Evolutionary conservation across 1,140 invertebrate genomes (phyloP), one percentile per base, ranked within the genome.

Genomic region (Solen grandis): DNA sequence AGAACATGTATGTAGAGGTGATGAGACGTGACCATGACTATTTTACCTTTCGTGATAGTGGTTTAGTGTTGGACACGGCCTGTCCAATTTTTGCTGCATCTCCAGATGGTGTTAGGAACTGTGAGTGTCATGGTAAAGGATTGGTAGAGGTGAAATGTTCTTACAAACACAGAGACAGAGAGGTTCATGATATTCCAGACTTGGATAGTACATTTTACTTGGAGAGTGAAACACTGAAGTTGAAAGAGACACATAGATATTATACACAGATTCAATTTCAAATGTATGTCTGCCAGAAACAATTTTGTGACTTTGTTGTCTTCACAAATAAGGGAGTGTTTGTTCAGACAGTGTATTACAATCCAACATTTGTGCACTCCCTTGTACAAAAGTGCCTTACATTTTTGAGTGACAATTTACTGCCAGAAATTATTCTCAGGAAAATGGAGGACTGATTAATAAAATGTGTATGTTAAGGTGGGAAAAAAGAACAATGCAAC

Each of bases 231-330:
- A 46, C 41, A 46, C 57, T 60, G n/a, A n/a, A 60, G 29, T 3
- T 60, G 14, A 60, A 60, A 3, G 57, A n/a, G 14, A 60, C 14
- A 22, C 57, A 60, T 2, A 60, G 57, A 27, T 60, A 60, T 27
- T 60, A 22, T 8, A 60, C 57, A 22, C 57, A 60, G 27, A 2
- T 60, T 3, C 57, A 60, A 29, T 60, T 60, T 60, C 57, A 60
- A 60, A 60, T 60, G 5, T 60, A 5, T 60, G 19, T 60, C 2
- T 60, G 57, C 29, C 57, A 60, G 29, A 60, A 60, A 29, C n/a
- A n/a, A 2, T 60, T 60, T 2, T 60, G 57, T 8, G 4, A n/a
- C 10, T 60, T 60, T 60, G 29, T 60, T 4, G 57, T 60, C 3
- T n/a, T 25, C 57, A 60, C 57, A 1, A 13, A 59, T 59, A 29